A percentile compares a stretch with the other conserved stretches of the same genome.
These are phyloP conservation scores for Hylaeus volcanicus DNA, from an alignment of 1,140 invertebrate genomes.

Conservation along the genomic window DNA sequence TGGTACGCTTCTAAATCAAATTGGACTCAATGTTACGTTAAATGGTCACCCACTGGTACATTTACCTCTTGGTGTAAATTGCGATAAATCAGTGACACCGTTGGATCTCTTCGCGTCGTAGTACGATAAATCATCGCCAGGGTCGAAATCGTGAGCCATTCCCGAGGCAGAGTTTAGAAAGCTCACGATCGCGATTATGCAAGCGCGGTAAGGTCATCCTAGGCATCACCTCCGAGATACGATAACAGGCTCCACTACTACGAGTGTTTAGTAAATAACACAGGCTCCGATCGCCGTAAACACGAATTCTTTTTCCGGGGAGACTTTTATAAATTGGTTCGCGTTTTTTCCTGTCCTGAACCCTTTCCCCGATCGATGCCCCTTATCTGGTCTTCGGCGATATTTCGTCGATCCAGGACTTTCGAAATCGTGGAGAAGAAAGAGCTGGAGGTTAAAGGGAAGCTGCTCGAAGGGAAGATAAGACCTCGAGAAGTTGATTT, in stretches of 20 bases:
- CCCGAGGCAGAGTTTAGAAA: constrained; percentile 2
- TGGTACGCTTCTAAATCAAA: no score
- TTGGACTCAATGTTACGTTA: no score
- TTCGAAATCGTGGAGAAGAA: not conserved
- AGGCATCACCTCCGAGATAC: constrained; percentile 68
- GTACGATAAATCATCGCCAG: constrained; percentile 32
- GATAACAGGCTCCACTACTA: constrained; percentile 68
- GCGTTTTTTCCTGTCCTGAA: not conserved
- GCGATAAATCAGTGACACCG: not conserved
- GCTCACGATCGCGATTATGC: constrained; percentile 59
- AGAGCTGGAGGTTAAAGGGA: not conserved
- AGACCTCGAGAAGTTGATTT: constrained; percentile 50
- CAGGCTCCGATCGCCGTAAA: constrained; percentile 31
- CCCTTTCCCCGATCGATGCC: not conserved
- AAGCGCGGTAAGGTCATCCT: constrained; percentile 69
- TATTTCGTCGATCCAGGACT: constrained; percentile 1
- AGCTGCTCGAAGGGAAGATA: constrained; percentile 38
- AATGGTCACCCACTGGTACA: no score
- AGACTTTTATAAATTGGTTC: constrained; percentile 9
- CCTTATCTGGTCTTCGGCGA: constrained; percentile 1
- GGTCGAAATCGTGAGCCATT: constrained; percentile 9
- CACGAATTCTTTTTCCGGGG: not conserved
- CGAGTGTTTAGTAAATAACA: constrained; percentile 66
- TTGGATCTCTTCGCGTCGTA: constrained; percentile 22
- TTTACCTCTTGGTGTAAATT: no score